Conservation (phyloP, 2,888 invertebrate genomes). For the Acanthosepion pharaonis region DNA sequence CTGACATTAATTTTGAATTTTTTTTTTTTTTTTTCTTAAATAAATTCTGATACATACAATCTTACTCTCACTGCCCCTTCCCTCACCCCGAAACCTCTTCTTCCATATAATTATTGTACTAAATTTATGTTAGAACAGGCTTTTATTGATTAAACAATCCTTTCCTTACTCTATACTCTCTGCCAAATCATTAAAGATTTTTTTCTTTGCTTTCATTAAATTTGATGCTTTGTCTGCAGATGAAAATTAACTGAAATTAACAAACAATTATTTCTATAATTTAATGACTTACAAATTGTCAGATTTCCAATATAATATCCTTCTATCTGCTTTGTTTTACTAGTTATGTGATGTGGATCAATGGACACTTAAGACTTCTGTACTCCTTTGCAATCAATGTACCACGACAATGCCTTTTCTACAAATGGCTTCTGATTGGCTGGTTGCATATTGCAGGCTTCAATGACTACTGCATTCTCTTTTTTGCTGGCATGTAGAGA, state of each 20-base stretch:
- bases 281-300: background rate
- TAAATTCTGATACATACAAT: background rate
- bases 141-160: background rate
- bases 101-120: background rate
- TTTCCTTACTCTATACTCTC: background rate
- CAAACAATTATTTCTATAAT: background rate
- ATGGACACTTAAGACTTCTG: background rate
- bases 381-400: background rate
- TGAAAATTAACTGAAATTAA: background rate
- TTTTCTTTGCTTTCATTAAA: background rate
- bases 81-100: too few relatives aligned
- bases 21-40: too few relatives aligned
- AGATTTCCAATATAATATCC: background rate
- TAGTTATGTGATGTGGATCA: background rate
- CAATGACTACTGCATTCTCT: background rate
- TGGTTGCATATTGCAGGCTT: background rate
- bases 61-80: background rate
- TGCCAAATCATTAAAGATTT: background rate
- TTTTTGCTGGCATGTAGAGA: background rate
- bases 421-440: background rate
- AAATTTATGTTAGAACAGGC: background rate
- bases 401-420: background rate
- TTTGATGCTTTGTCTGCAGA: background rate
- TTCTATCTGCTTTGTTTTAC: background rate
- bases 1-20: background rate